A percentile compares a stretch with the other conserved stretches of the same genome.
These are phyloP conservation scores for Bombyx mori DNA, from an alignment of 1,140 invertebrate species.

Conservation along the genomic window DNA sequence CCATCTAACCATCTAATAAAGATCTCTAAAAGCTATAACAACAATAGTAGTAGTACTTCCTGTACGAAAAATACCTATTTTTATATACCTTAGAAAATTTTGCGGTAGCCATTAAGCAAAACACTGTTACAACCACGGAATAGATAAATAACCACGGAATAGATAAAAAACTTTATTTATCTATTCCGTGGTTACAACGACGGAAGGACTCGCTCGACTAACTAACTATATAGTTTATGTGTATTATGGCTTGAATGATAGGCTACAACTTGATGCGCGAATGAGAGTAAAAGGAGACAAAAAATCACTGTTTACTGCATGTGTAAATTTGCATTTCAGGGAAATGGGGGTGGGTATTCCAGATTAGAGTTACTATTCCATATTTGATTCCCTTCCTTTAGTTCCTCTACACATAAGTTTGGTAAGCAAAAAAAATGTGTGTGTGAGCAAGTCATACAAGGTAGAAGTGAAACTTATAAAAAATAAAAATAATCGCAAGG, in stretches of 20 bases:
- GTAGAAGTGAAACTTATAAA: too few relatives aligned
- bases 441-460: too few relatives aligned
- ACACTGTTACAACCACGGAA: neutral
- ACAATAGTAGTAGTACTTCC: slow-evolving; percentile 8
- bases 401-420: neutral
- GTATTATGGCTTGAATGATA: neutral
- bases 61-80: slow-evolving; percentile 10
- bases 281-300: slow-evolving; percentile 8
- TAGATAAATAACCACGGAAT: too few relatives aligned
- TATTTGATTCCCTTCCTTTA: slow-evolving; percentile 12
- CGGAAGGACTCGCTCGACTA: slow-evolving; percentile 11
- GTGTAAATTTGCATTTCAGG: slow-evolving; percentile 2
- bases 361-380: slow-evolving; percentile 4
- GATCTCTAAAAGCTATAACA: slow-evolving; percentile 10
- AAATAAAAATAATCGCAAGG: too few relatives aligned
- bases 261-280: slow-evolving; percentile 9
- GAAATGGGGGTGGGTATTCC: slow-evolving; percentile 2
- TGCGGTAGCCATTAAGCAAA: slow-evolving; percentile 15
- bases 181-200: slow-evolving; percentile 3
- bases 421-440: too few relatives aligned
- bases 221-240: too few relatives aligned
- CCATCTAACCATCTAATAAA: neutral
- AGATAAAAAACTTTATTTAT: too few relatives aligned
- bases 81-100: slow-evolving; percentile 16
- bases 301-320: slow-evolving; percentile 3